Conservation (phyloP, 2,797 vertebrate genomes). For the Tapirus indicus region DNA sequence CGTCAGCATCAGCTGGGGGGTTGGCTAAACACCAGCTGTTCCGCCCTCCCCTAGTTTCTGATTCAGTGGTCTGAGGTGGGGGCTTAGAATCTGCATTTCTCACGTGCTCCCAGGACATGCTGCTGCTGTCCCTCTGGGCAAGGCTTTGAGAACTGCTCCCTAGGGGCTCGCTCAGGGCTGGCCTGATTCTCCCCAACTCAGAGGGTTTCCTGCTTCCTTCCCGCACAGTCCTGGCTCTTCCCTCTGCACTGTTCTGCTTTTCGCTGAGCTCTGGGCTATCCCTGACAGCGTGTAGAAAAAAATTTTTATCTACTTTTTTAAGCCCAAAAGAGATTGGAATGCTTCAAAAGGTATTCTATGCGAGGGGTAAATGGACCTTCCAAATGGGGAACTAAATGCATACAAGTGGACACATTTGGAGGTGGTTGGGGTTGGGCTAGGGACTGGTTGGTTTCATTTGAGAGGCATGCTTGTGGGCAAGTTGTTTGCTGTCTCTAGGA, state of each 20-base stretch:
- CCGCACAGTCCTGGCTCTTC: not conserved
- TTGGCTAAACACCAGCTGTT: too few species aligned
- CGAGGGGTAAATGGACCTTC: not conserved
- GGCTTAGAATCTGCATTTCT: not conserved
- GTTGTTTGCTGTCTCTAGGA: rapidly evolving
- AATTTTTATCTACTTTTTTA: not conserved
- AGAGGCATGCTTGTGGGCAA: not conserved
- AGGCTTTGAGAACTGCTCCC: not conserved
- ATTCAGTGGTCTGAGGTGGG: not conserved
- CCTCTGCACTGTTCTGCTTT: not conserved
- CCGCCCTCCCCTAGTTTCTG: not conserved
- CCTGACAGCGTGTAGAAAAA: not conserved
- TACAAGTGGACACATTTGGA: not conserved
- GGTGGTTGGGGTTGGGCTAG: not conserved
- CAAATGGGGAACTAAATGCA: not conserved
- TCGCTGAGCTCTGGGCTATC: not conserved
- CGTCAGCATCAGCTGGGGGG: not conserved
- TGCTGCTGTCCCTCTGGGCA: not conserved
- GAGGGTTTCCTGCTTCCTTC: not conserved
- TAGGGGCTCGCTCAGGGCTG: rapidly evolving
- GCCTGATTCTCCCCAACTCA: not conserved
- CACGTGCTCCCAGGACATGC: not conserved
- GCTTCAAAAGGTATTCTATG: not conserved
- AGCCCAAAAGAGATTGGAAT: not conserved
- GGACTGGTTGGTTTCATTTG: not conserved